Evolutionary conservation across 2,888 invertebrate species (phyloP), one percentile per base, ranked within the genome.

Genomic region (Lepidochitona cinerea): DNA sequence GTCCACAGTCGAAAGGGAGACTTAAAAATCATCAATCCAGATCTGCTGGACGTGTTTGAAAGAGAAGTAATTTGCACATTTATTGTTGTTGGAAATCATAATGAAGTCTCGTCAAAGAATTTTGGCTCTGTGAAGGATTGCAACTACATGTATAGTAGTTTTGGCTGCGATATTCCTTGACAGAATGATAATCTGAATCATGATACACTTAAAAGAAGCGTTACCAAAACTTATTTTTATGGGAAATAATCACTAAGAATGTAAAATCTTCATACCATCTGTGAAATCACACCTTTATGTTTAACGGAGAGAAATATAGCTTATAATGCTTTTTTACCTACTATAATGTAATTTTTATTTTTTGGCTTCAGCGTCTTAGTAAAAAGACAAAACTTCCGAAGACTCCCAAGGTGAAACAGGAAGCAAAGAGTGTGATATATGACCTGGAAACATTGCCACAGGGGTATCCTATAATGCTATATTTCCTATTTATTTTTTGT

Each of bases 1-100:
- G 94, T 94, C 83, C 91, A 94, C 72, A 94, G 94, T 37, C 91
- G 94, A 86, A 92, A 93, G 81, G 94, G 93, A 41, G 93, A 93
- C 0, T 91, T 93, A 3, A 36, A 36, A 6, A 64, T 6, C 37
- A 94, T 95, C 33, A 93, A 93, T 69, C 78, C 93, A 37, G 93
- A 93, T 26, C 91, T 92, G 85, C 91, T 95, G 68, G 84, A 85
- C 6, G 77, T 78, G 26, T 94, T 94, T 94, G 95, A 93, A 94
- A 94, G 93, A 93, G 93, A 93, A 93, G 94, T 94, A 94, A 92
- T 94, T 93, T 91, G 18, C 29, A 41, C 12, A 37, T 6, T n/a
- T 5, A n/a, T 26, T 49, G 1, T 32, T 37, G 68, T 71, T 7
- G n/a, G 18, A 35, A 37, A 66, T 74, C 35, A 41, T 1, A 41